phyloP scores from a whole-genome alignment of 2,797 vertebrate species.

The Microchirus variegatus region DNA sequence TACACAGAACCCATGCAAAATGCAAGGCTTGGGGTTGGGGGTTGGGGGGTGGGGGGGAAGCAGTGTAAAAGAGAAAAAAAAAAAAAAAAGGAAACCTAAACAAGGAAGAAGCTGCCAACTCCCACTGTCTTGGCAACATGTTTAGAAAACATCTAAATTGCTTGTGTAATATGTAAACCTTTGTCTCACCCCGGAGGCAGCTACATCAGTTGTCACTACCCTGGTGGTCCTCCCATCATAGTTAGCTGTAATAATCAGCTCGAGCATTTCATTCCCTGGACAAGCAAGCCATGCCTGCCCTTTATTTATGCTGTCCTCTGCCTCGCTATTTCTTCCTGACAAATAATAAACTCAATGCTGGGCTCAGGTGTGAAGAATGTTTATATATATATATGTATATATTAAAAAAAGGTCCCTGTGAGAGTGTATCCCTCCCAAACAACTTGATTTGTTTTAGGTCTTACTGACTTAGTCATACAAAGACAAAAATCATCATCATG shows the following conservation, averaged over 20 bases:
- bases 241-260: constrained; percentile 89
- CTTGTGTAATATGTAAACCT: constrained; percentile 99
- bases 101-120: constrained; percentile 89
- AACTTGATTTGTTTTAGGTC: constrained; percentile 17
- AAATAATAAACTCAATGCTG: constrained; percentile 69
- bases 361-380: constrained; percentile 67
- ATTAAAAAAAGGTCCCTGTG: constrained; percentile 32
- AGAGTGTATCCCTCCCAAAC: constrained; percentile 45
- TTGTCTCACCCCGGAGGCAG: constrained; percentile 93
- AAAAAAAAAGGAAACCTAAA: constrained; percentile 77
- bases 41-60: constrained; percentile 20
- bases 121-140: constrained; percentile 98
- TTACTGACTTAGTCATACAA: neutral
- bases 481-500: constrained; percentile 16
- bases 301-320: constrained; percentile 57
- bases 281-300: constrained; percentile 79
- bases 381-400: too few relatives aligned
- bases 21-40: constrained; percentile 45
- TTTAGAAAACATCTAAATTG: constrained; percentile 99
- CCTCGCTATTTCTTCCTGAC: constrained; percentile 64
- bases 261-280: constrained; percentile 82
- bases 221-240: constrained; percentile 96
- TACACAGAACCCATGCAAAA: constrained; percentile 84
- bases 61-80: constrained; percentile 43
- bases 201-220: constrained; percentile 93